Evolutionary conservation across 2,888 invertebrate genomes (phyloP), one percentile per base, ranked within the genome.

Genomic region (Taphrorychus bicolor): DNA sequence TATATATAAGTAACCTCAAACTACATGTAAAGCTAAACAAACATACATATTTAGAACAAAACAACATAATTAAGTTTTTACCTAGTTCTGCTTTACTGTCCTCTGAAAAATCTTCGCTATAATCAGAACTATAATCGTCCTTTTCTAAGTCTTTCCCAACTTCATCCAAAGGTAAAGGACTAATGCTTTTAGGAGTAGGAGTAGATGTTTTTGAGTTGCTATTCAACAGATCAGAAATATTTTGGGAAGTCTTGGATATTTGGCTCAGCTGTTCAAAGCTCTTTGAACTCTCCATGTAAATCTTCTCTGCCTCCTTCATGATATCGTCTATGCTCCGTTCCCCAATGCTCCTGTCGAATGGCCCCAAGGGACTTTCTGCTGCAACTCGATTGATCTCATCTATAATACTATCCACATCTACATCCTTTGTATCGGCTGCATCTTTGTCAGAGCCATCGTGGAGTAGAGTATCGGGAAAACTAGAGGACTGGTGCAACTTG

Each of bases 371-470:
- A 72, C 83, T 83, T 72, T 82, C 78, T 0, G 82, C 82, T 7
- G 82, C 82, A 22, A 82, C 77, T 70, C 88, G 87, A 72, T 87
- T 88, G 2, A 91, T 89, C 82, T 91, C 90, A 75, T 85, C 88
- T 73, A 91, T 87, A 78, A 91, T 89, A 80, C 86, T 86, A 72
- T 87, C 89, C 5, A 89, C 87, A 80, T 90, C 90, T 56, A 87
- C 84, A 73, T 87, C 87, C 51, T 83, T 84, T 45, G 77, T 76
- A 18, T 70, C 57, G 41, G 73, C 73, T 59, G 71, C 75, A 48
- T 76, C 75, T 22, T 76, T 77, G 64, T 23, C 48, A 45, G 56
- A 7, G 16, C 14, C 58, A 9, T 82, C 82, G 67, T 79, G 78
- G 68, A 80, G 80, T 23, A 82, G 70, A 68, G 80, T 78, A 70